Evolutionary conservation across 1,140 invertebrate species (phyloP), one percentile per base, ranked within the genome.

Genomic region (Coptotermes formosanus): DNA sequence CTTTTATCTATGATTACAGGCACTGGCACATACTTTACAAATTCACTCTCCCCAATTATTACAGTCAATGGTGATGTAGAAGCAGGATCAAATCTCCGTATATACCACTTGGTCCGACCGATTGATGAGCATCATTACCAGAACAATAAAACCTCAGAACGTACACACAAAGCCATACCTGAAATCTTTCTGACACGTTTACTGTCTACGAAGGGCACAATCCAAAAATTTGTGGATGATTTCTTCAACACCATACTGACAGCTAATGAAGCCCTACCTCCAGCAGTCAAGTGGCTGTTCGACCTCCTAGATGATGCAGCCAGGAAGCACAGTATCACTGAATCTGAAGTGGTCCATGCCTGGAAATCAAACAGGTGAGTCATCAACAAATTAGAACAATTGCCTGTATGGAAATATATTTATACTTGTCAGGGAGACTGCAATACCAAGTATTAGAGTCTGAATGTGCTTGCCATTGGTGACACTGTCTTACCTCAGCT

Each of bases 191-290:
- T 99, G 84, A 99, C 98, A 12, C 92, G 98, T 88, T 91, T 99
- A 25, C 91, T 99, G 1, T 98, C 98, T 44, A 98, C 97, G 1
- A 98, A 98, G 91, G 98, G 98, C 32, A 99, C 97, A 14, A 95
- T 99, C 83, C 97, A 99, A 90, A 98, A 99, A 90, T 99, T 98
- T 91, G 97, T 99, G 21, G 97, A 98, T 89, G 97, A 98, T 90
- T 98, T 99, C 90, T 96, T 98, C 89, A 94, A 94, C 84, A 98
- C 96, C 9, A 97, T 98, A 89, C 91, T 98, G 69, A 97, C 96
- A 16, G 96, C 96, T 12, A 97, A 97, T 90, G 96, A 98, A 88
- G 94, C 95, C n/a, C 90, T 98, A 64, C 97, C 97, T 1, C 96
- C 97, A 30, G 96, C 97, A 75, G 95, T 99, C 1, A 99, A 99